Percentiles rank a stretch among this genome's conserved stretches.
These are phyloP conservation scores for Drosophila ficusphila DNA, from an alignment of 1,140 invertebrate species.

Conservation along the genomic window DNA sequence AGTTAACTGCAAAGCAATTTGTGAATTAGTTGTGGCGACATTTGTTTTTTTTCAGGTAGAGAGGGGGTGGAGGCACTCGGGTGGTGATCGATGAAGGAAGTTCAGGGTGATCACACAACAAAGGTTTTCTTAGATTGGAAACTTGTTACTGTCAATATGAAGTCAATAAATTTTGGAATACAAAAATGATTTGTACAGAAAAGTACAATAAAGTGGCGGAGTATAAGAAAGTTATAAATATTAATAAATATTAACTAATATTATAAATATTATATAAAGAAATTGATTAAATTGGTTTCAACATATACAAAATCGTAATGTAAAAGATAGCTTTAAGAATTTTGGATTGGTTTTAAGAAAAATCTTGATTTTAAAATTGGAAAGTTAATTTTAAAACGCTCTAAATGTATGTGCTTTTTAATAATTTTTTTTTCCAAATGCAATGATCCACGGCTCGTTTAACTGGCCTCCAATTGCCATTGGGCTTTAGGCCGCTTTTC, in stretches of 20 bases:
- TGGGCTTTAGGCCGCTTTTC: constrained; percentile 5
- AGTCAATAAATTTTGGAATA: too few species aligned
- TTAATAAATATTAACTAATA: not conserved
- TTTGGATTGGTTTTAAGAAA: too few species aligned
- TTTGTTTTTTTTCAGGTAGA: constrained; percentile 18
- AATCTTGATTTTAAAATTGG: too few species aligned
- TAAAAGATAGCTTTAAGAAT: too few species aligned
- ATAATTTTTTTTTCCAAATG: not conserved
- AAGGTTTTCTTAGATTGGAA: too few species aligned
- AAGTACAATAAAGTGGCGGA: too few species aligned
- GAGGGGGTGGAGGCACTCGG: not conserved
- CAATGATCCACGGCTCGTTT: not conserved
- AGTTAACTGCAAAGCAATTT: constrained; percentile 66
- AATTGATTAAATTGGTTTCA: too few species aligned
- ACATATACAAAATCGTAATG: too few species aligned
- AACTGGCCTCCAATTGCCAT: constrained; percentile 6
- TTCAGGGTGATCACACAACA: constrained; percentile 1
- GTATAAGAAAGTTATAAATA: too few species aligned
- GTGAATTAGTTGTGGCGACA: constrained; percentile 54
- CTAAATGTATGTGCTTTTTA: not conserved
- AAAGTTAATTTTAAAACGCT: not conserved
- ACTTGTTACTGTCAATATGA: too few species aligned
- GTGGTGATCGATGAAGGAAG: constrained; percentile 10
- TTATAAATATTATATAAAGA: too few species aligned
- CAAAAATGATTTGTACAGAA: too few species aligned